A percentile compares a stretch with the other conserved stretches of the same genome.
Evolutionary conservation across 1,140 invertebrate genomes (phyloP).

Genomic region (Drosophila triauraria): DNA sequence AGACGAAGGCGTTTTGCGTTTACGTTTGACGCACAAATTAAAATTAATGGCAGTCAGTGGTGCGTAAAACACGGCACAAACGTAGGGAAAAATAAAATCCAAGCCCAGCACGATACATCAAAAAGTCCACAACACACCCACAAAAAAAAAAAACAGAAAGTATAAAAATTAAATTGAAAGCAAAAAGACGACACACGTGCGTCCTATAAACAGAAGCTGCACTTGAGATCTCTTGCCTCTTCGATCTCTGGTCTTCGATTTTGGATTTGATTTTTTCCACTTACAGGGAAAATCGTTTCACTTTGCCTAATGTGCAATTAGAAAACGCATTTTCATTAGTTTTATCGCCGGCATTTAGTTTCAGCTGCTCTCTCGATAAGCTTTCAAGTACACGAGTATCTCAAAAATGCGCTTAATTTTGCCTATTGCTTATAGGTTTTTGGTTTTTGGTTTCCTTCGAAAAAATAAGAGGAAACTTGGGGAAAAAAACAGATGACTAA

Average conservation of each 20-base stretch:
- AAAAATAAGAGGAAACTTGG: slow-evolving; percentile 21
- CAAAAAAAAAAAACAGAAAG: neutral
- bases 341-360: slow-evolving; percentile 79
- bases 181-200: slow-evolving; percentile 44
- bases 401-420: slow-evolving; percentile 62
- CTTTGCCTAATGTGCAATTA: slow-evolving; percentile 84
- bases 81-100: slow-evolving; percentile 11
- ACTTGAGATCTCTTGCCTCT: slow-evolving; percentile 64
- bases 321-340: slow-evolving; percentile 84
- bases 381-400: slow-evolving; percentile 60
- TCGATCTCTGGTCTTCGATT: neutral
- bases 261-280: slow-evolving; percentile 38
- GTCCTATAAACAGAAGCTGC: slow-evolving; percentile 79
- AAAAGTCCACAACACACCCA: slow-evolving; percentile 42
- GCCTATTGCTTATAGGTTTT: slow-evolving; percentile 47
- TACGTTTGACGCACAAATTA: slow-evolving; percentile 73
- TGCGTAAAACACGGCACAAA: slow-evolving; percentile 68
- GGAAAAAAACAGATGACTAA: slow-evolving; percentile 69
- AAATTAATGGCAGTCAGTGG: slow-evolving; percentile 80
- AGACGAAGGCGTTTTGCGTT: slow-evolving; percentile 60
- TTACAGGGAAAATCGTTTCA: slow-evolving; percentile 74
- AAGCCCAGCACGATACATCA: slow-evolving; percentile 70
- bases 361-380: slow-evolving; percentile 69
- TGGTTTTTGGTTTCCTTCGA: neutral
- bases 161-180: slow-evolving; percentile 1